These are phyloP conservation scores for Agonopterix heracliana DNA, from an alignment of 2,888 invertebrate genomes.

Conservation along the genomic window DNA sequence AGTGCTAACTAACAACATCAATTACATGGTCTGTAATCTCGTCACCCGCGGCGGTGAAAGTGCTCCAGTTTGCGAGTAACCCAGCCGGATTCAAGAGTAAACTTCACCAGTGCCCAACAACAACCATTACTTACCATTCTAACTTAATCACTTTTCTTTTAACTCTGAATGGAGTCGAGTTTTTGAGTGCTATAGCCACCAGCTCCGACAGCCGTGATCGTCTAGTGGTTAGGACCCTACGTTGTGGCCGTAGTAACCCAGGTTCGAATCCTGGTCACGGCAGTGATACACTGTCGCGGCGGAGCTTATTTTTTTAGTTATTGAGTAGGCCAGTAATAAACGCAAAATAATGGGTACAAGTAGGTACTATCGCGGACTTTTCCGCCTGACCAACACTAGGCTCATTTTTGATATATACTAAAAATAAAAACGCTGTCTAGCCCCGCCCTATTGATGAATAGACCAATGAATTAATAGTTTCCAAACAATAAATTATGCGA, in stretches of 20 bases:
- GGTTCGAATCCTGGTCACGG: conserved; percentile 70
- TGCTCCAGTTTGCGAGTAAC: conserved; percentile 11
- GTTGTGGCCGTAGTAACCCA: conserved; percentile 81
- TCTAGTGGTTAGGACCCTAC: conserved; percentile 84
- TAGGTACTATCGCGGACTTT: too few relatives aligned
- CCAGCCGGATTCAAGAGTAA: conserved; percentile 2
- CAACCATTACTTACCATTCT: neutral
- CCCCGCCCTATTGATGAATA: too few relatives aligned
- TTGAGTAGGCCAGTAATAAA: neutral
- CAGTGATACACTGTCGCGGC: conserved; percentile 13
- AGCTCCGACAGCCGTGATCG: conserved; percentile 78
- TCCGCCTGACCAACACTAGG: too few relatives aligned
- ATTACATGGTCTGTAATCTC: conserved; percentile 8
- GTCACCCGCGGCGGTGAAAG: conserved; percentile 15
- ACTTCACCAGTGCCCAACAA: neutral
- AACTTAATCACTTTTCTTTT: neutral
- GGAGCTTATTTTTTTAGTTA: conserved; percentile 19
- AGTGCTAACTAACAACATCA: neutral
- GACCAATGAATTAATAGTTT: too few relatives aligned
- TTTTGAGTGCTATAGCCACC: conserved; percentile 13
- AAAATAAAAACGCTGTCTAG: too few relatives aligned
- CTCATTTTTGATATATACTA: too few relatives aligned
- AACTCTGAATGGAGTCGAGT: neutral
- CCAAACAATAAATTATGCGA: too few relatives aligned
- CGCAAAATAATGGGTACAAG: too few relatives aligned